Conservation (phyloP, 2,113 vertebrate genomes). For the Crotalus tigris region DNA sequence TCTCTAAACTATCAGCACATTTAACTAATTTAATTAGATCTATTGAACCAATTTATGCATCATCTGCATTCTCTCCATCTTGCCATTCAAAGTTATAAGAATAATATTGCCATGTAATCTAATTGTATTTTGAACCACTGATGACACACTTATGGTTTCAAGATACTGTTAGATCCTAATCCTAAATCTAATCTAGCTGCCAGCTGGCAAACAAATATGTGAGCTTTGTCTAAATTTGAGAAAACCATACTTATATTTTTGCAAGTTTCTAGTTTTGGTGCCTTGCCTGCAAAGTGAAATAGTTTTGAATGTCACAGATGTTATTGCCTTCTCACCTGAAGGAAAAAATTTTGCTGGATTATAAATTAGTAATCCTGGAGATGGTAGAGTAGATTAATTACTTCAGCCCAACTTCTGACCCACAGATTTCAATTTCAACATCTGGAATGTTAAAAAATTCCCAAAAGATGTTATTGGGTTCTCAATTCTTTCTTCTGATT, state of each 20-base stretch:
- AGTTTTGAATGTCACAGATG: neutral
- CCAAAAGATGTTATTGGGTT: neutral
- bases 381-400: neutral
- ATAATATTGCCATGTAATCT: neutral
- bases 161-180: neutral
- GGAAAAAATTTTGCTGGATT: neutral
- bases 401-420: too few relatives aligned
- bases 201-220: neutral
- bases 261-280: neutral
- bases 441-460: neutral
- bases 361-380: neutral
- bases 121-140: neutral
- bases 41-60: neutral
- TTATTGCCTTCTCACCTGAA: neutral
- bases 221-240: neutral
- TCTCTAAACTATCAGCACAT: neutral
- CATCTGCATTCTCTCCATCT: neutral
- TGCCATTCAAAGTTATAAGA: neutral
- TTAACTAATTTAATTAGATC: neutral
- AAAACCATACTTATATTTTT: neutral
- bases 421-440: neutral
- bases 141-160: neutral
- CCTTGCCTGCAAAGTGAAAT: neutral
- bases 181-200: neutral
- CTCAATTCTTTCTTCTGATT: neutral